Evolutionary conservation across 2,888 invertebrate species (phyloP).

Genomic region (Diarsia dahlii): DNA sequence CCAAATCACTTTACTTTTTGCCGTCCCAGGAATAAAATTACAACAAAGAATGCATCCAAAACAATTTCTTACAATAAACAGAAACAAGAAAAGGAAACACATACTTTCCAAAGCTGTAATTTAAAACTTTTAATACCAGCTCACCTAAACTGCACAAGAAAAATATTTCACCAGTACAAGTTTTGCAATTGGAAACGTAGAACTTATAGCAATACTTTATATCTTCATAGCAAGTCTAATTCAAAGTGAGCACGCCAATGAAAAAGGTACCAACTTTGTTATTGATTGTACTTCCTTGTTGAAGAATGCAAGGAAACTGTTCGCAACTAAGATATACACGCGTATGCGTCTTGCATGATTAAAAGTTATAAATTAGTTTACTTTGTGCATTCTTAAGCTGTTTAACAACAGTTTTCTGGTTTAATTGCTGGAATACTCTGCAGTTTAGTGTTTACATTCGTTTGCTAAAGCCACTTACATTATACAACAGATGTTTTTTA

Average conservation of each 20-base stretch:
- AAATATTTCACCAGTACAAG: slow-evolving; percentile 58
- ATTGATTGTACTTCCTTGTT: slow-evolving; percentile 79
- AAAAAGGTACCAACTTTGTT: slow-evolving; percentile 77
- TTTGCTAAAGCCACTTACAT: background rate
- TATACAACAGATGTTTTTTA: background rate
- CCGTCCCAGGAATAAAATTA: accelerated
- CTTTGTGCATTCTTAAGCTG: slow-evolving; percentile 44
- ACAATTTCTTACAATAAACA: background rate
- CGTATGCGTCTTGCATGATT: slow-evolving; percentile 62
- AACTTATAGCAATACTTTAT: slow-evolving; percentile 77
- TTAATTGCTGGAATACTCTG: background rate
- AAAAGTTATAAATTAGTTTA: slow-evolving; percentile 62
- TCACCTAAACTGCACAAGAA: slow-evolving; percentile 51
- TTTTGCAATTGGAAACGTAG: slow-evolving; percentile 69
- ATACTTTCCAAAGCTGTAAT: slow-evolving; percentile 41
- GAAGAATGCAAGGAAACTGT: slow-evolving; percentile 65
- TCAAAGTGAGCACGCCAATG: slow-evolving; percentile 72
- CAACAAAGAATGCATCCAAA: background rate
- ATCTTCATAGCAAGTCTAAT: slow-evolving; percentile 76
- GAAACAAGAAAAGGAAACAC: slow-evolving; percentile 23
- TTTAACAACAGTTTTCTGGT: slow-evolving; percentile 23
- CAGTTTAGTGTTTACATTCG: background rate
- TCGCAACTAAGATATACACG: slow-evolving; percentile 67
- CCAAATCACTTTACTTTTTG: background rate
- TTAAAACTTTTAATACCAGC: slow-evolving; percentile 56